These are phyloP conservation scores for Ischnura elegans DNA, from an alignment of 2,888 invertebrate species.

Conservation along the genomic window DNA sequence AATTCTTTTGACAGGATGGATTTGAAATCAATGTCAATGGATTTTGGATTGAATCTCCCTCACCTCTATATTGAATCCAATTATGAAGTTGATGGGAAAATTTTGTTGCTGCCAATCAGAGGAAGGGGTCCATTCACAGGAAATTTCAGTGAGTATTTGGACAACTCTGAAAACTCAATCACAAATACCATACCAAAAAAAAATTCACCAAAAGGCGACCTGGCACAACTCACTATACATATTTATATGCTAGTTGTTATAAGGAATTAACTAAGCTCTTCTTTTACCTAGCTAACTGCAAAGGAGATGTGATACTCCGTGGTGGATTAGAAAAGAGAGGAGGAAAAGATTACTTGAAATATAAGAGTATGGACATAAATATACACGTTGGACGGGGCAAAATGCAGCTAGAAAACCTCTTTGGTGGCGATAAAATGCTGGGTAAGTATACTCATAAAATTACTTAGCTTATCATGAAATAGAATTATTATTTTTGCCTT, in stretches of 20 bases:
- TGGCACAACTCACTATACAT: too few relatives aligned
- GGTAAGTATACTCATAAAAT: conserved; percentile 76
- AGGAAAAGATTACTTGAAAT: conserved; percentile 79
- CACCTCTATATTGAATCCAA: conserved; percentile 83
- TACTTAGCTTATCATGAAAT: too few relatives aligned
- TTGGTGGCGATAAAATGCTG: conserved; percentile 81
- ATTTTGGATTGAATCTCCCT: conserved; percentile 77
- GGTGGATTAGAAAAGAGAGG: conserved; percentile 76
- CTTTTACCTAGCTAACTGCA: conserved; percentile 77
- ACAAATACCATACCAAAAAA: not conserved
- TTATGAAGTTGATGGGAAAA: conserved; percentile 85
- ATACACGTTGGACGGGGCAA: conserved; percentile 80
- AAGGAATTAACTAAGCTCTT: not conserved
- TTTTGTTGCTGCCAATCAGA: conserved; percentile 82
- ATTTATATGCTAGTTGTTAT: not conserved
- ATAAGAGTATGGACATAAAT: conserved; percentile 80
- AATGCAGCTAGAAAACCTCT: conserved; percentile 81
- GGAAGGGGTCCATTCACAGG: conserved; percentile 85
- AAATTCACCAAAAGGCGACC: not conserved
- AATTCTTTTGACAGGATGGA: conserved; percentile 8
- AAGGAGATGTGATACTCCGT: conserved; percentile 78
- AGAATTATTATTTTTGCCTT: too few relatives aligned
- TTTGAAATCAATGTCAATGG: conserved; percentile 26
- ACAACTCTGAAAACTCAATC: not conserved
- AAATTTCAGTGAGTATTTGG: conserved; percentile 83